Percentiles rank a stretch among this genome's conserved stretches.
phyloP scores from a whole-genome alignment of 2,888 invertebrate species.

The Macaria notata region DNA sequence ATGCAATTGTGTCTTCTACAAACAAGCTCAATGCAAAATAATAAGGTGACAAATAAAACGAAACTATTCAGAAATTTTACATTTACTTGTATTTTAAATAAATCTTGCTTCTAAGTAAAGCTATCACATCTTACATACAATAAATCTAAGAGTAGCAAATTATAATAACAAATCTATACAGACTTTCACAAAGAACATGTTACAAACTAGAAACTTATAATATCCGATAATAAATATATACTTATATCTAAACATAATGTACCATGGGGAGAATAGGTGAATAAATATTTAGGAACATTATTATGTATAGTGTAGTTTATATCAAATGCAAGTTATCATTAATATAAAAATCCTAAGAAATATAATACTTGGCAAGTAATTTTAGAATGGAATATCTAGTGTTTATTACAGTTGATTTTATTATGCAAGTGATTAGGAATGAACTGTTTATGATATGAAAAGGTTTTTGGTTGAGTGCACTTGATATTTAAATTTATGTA shows the following conservation, averaged over 20 bases:
- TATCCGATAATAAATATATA: conserved; percentile 70
- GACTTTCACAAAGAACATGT: conserved; percentile 63
- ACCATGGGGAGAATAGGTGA: conserved; percentile 48
- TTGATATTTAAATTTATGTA: conserved; percentile 12
- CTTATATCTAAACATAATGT: conserved; percentile 43
- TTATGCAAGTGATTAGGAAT: conserved; percentile 39
- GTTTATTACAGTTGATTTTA: conserved; percentile 25
- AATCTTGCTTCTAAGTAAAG: conserved; percentile 78
- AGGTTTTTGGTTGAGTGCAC: conserved; percentile 38
- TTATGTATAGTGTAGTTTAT: conserved; percentile 47
- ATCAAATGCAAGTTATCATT: conserved; percentile 49
- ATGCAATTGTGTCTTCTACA: conserved; percentile 54
- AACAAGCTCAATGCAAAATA: conserved; percentile 52
- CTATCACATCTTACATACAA: conserved; percentile 77
- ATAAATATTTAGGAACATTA: conserved; percentile 69
- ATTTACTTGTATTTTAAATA: conserved; percentile 75
- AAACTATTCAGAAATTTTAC: conserved; percentile 59
- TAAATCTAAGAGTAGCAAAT: conserved; percentile 65
- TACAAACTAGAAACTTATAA: conserved; percentile 56
- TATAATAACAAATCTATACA: conserved; percentile 73
- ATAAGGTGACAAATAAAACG: conserved; percentile 72
- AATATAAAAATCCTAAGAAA: conserved; percentile 43
- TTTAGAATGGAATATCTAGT: conserved; percentile 49
- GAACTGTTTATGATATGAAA: conserved; percentile 27
- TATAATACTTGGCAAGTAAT: conserved; percentile 66